Base-by-base conservation (phyloP, 2,888 invertebrate species). In the Seira ritae region DNA sequence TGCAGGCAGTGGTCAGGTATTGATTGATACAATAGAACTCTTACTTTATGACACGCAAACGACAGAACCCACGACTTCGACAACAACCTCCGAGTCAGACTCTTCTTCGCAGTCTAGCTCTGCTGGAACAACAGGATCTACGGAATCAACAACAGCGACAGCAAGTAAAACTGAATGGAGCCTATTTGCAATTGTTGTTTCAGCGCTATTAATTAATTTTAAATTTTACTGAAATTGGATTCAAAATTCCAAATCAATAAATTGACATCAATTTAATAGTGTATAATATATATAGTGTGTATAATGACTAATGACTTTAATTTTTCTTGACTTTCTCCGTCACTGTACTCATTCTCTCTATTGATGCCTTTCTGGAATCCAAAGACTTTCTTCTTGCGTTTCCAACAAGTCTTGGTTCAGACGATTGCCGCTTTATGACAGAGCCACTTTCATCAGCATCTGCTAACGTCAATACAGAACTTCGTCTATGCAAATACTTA, bases 401-500 rank as follows among this genome's bases (percentile, higher is more conserved):
- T 12, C 55, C 55, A 2, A 55, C 15, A 1, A 24, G 4, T 31
- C 67, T n/a, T 1, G 67, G 67, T 17, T 67, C 67, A 1, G 67
- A 67, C 4, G 67, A 23, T 4, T 31, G 67, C n/a, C 67, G 23
- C n/a, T 23, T 24, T 19, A 22, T 12, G 1, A 22, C 12, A 10
- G 22, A 6, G 22, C n/a, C 20, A 17, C 20, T 65, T 10, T 10
- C 22, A 10, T 19, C 22, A 10, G 4, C 65, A 31, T 8, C 31
- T 31, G 31, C 2, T 8, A 31, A 4, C 1, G 31, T n/a, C 31
- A 77, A 65, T 15, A 19, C 67, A 0, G 78, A 79, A 22, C 78
- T 31, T n/a, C 78, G 71, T 65, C 78, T 71, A n/a, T 71, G 66
- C 23, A 79, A 23, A 31, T 66, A 79, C 65, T 79, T 79, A 2